Evolutionary conservation across 2,113 vertebrate genomes (phyloP).

Genomic region (Thinocorus orbignyianus): DNA sequence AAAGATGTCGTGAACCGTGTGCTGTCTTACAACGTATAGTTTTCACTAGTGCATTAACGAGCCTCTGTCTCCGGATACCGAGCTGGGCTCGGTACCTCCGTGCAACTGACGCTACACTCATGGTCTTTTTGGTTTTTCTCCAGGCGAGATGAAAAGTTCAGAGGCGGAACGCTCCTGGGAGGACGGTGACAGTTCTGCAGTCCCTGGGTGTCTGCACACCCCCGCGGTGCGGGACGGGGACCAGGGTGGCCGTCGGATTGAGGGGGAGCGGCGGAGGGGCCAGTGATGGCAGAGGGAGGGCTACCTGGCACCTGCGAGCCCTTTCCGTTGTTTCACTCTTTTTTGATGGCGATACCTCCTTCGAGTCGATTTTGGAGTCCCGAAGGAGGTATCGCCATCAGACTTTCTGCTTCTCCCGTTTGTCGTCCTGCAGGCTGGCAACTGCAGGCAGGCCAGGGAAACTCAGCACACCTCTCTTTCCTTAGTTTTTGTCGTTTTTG

Average conservation of each 20-base stretch:
- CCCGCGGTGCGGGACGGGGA: not conserved
- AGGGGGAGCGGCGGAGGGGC: conserved; percentile 27
- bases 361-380: not conserved
- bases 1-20: conserved; percentile 24
- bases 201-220: not conserved
- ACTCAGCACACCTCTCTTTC: conserved; percentile 55
- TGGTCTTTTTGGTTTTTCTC: too few species aligned
- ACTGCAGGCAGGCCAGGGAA: conserved; percentile 50
- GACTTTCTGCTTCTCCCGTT: conserved; percentile 52
- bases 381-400: conserved; percentile 57
- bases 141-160: not conserved
- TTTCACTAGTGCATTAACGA: not conserved
- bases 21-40: not conserved
- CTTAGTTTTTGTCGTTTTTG: conserved; percentile 57
- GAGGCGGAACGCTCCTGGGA: accelerated
- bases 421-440: conserved; percentile 57
- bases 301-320: too few species aligned
- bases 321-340: too few species aligned
- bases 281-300: too few species aligned
- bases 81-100: not conserved
- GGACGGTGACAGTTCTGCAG: not conserved
- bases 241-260: conserved; percentile 31
- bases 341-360: too few species aligned
- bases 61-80: not conserved
- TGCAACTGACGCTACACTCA: accelerated